A percentile compares a stretch with the other conserved stretches of the same genome.
Conservation (phyloP, 2,888 invertebrate genomes). For the Parnassius smintheus region DNA sequence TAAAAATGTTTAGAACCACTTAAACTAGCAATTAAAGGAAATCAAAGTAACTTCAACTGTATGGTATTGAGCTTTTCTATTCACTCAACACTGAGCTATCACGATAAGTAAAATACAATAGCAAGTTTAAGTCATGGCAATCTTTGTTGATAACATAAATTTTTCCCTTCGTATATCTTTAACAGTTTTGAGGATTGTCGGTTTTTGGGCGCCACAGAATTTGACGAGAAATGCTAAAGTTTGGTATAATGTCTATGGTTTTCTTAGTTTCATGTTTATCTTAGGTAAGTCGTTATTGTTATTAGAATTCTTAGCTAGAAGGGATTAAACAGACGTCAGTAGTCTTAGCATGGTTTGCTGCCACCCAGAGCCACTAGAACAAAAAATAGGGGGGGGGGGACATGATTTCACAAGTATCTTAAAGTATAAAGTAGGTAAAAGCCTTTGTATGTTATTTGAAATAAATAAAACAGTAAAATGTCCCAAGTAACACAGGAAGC, state of each 20-base stretch:
- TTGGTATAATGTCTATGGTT: conserved; percentile 53
- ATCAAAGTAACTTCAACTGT: conserved; percentile 23
- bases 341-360: no score
- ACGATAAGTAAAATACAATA: conserved; percentile 3
- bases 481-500: no score
- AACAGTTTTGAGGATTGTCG: conserved; percentile 53
- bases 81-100: conserved; percentile 10
- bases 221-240: conserved; percentile 34
- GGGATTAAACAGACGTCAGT: no score
- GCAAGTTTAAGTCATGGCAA: conserved; percentile 41
- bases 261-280: conserved; percentile 59
- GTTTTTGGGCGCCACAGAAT: conserved; percentile 62
- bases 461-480: no score
- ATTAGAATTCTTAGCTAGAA: background rate
- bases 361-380: no score
- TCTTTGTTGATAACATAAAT: conserved; percentile 54
- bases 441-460: no score
- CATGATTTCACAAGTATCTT: no score
- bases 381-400: no score
- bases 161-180: conserved; percentile 55
- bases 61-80: conserved; percentile 8
- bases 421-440: no score
- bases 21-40: conserved; percentile 40
- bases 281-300: conserved; percentile 50
- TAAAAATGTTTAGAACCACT: conserved; percentile 32